phyloP scores from a whole-genome alignment of 2,888 invertebrate genomes.

The Phanerotoma sp. region DNA sequence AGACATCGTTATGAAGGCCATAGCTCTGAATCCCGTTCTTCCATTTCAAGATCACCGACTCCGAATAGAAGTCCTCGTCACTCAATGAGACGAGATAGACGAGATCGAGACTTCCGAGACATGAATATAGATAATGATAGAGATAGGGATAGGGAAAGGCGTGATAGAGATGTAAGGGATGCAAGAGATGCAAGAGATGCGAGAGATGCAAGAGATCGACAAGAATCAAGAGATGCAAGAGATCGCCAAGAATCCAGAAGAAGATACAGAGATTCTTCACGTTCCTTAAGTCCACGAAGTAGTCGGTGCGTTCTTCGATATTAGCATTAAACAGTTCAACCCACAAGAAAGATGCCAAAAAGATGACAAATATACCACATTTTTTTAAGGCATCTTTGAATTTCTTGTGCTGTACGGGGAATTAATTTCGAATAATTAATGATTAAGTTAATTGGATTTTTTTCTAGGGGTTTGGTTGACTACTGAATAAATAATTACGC shows the following conservation, averaged over 20 bases:
- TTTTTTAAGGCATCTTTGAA: too few species aligned
- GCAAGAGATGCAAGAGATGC: constrained; percentile 35
- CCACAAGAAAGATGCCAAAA: too few species aligned
- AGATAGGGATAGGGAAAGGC: constrained; percentile 40
- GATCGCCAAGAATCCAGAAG: constrained; percentile 47
- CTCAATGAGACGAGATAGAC: constrained; percentile 43
- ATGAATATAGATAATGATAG: constrained; percentile 35
- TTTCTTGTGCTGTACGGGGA: too few species aligned
- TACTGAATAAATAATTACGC: constrained; percentile 41
- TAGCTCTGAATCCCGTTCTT: constrained; percentile 54
- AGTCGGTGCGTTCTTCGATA: too few species aligned
- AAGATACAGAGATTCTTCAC: constrained; percentile 49
- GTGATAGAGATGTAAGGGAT: constrained; percentile 42
- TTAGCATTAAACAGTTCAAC: too few species aligned
- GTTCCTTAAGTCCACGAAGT: constrained; percentile 50
- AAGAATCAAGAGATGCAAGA: constrained; percentile 40
- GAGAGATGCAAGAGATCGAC: constrained; percentile 42
- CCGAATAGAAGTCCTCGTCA: constrained; percentile 54
- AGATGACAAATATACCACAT: too few species aligned
- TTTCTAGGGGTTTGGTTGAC: constrained; percentile 53
- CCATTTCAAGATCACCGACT: constrained; percentile 58
- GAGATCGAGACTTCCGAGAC: constrained; percentile 46
- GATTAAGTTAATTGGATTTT: constrained; percentile 19
- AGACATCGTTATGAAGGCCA: constrained; percentile 67
- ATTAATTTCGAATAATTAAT: constrained; percentile 6